These are phyloP conservation scores for Drosophila anceps DNA, from an alignment of 2,888 invertebrate species.

Conservation along the genomic window DNA sequence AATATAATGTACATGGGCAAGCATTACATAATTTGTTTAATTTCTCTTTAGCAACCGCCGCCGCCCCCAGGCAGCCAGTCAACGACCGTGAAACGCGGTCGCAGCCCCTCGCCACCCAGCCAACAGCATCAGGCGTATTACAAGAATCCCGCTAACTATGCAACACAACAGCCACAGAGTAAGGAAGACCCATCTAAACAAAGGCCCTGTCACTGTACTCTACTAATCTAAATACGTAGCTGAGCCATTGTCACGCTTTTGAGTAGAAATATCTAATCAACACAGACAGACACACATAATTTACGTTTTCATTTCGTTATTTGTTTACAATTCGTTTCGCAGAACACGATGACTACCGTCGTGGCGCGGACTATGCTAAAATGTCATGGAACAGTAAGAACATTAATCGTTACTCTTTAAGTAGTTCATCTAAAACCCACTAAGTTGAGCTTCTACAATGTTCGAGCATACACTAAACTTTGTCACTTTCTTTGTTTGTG, in stretches of 20 bases:
- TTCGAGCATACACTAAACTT: neutral
- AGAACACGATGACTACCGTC: conserved; percentile 93
- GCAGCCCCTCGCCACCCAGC: conserved; percentile 88
- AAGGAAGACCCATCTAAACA: conserved; percentile 53
- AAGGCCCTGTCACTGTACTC: neutral
- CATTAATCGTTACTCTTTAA: conserved; percentile 38
- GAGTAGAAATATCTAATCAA: conserved; percentile 47
- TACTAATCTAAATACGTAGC: conserved; percentile 9
- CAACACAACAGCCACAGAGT: conserved; percentile 82
- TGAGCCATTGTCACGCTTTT: conserved; percentile 28
- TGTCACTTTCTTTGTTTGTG: neutral
- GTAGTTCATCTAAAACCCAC: conserved; percentile 34
- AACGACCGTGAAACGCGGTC: conserved; percentile 86
- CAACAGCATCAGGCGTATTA: conserved; percentile 83
- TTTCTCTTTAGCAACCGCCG: conserved; percentile 61
- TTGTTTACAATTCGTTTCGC: conserved; percentile 77
- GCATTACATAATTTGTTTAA: neutral
- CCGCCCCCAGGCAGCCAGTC: conserved; percentile 78
- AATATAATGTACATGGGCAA: neutral
- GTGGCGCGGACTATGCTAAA: conserved; percentile 92
- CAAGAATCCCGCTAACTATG: conserved; percentile 81
- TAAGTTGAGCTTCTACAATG: conserved; percentile 10
- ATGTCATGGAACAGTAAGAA: conserved; percentile 94
- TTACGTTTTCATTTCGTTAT: conserved; percentile 80
- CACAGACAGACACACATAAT: conserved; percentile 71